These are phyloP conservation scores for Pteropus rufus DNA, from an alignment of 2,797 vertebrate species.

Conservation along the genomic window DNA sequence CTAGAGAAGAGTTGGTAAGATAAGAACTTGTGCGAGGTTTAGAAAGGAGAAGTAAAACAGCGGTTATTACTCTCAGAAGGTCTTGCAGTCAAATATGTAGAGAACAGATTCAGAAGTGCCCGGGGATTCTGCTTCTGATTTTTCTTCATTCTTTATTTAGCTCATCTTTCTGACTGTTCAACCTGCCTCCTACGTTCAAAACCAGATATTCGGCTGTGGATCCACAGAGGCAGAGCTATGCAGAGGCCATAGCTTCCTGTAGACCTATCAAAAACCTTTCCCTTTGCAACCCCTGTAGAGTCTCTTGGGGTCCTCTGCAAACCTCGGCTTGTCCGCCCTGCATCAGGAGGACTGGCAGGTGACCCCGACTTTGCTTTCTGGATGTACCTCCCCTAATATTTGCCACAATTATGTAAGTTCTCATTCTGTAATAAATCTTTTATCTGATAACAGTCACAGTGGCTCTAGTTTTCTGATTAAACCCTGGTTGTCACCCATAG, in stretches of 20 bases:
- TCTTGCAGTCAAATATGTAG: background rate
- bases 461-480: background rate
- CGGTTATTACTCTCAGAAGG: background rate
- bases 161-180: background rate
- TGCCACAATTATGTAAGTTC: background rate
- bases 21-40: background rate
- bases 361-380: background rate
- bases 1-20: background rate
- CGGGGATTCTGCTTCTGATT: background rate
- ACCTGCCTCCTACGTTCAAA: background rate
- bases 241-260: background rate
- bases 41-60: background rate
- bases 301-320: background rate
- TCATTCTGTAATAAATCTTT: background rate
- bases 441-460: background rate
- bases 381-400: background rate
- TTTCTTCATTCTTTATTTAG: background rate
- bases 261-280: background rate
- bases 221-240: background rate
- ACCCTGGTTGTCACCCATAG: background rate
- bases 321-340: background rate
- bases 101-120: background rate
- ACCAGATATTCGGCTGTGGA: background rate
- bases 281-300: background rate
- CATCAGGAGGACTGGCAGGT: background rate